Evolutionary conservation across 2,888 invertebrate species (phyloP).

Genomic region (Bibio marci): DNA sequence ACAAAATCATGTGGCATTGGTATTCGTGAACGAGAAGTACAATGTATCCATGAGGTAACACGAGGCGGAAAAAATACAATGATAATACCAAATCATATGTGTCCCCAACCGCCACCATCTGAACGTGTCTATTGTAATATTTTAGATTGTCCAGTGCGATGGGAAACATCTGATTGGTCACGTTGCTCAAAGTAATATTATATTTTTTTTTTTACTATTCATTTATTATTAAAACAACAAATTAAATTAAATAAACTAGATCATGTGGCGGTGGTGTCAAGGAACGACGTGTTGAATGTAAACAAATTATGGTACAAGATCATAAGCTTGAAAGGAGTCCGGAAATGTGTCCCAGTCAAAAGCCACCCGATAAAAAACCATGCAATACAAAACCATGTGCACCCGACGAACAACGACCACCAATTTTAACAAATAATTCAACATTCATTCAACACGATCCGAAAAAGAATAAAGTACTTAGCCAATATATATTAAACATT

Average conservation of each 20-base stretch:
- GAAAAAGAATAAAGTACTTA: conserved; percentile 50
- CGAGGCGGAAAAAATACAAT: conserved; percentile 77
- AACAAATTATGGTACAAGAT: conserved; percentile 87
- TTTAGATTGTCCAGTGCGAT: conserved; percentile 78
- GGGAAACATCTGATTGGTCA: conserved; percentile 79
- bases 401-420: conserved; percentile 49
- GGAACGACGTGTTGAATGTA: conserved; percentile 66
- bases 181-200: conserved; percentile 58
- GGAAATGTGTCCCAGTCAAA: conserved; percentile 54
- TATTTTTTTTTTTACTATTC: not conserved
- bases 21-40: conserved; percentile 74
- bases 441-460: conserved; percentile 73
- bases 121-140: conserved; percentile 85
- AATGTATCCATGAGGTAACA: conserved; percentile 46
- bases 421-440: conserved; percentile 61
- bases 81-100: conserved; percentile 79
- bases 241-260: conserved; percentile 7
- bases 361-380: conserved; percentile 60
- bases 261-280: conserved; percentile 88
- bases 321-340: conserved; percentile 66
- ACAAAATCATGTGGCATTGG: conserved; percentile 91
- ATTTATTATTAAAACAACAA: not conserved
- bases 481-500: not conserved
- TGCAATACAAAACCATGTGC: conserved; percentile 74
- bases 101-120: conserved; percentile 77